Conservation (phyloP, 2,797 vertebrate species). For the Muscicapa comitata region DNA sequence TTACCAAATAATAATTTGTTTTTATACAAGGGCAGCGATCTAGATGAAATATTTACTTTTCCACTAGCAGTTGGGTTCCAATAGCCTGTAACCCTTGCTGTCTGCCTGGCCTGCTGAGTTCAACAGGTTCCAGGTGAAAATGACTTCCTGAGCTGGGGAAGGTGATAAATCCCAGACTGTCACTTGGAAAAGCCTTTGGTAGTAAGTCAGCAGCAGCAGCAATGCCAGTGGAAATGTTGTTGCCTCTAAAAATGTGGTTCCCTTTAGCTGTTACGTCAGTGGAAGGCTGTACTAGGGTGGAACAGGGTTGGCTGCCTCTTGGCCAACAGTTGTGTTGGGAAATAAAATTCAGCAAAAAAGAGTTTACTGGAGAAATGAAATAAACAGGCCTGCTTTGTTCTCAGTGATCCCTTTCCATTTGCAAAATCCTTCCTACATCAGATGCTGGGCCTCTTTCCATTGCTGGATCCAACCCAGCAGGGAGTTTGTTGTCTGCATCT, state of each 20-base stretch:
- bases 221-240: neutral
- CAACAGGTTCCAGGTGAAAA: slow-evolving; percentile 44
- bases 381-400: neutral
- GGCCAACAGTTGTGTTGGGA: neutral
- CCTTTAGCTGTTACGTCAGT: neutral
- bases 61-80: slow-evolving; percentile 2
- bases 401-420: neutral
- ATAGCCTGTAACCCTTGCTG: neutral
- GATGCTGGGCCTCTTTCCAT: neutral
- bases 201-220: neutral
- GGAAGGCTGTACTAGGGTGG: neutral
- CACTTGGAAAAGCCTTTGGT: neutral
- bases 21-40: slow-evolving; percentile 6
- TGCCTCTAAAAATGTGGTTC: neutral
- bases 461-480: neutral
- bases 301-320: neutral
- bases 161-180: slow-evolving; percentile 46
- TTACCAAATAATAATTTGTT: slow-evolving; percentile 46
- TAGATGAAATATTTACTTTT: slow-evolving; percentile 32
- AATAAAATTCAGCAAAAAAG: neutral
- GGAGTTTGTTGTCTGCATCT: neutral
- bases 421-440: neutral
- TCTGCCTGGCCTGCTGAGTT: slow-evolving; percentile 23
- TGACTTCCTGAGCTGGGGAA: neutral
- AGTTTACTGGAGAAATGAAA: neutral